Evolutionary conservation across 2,113 vertebrate species (phyloP).

Genomic region (Propithecus coquereli): DNA sequence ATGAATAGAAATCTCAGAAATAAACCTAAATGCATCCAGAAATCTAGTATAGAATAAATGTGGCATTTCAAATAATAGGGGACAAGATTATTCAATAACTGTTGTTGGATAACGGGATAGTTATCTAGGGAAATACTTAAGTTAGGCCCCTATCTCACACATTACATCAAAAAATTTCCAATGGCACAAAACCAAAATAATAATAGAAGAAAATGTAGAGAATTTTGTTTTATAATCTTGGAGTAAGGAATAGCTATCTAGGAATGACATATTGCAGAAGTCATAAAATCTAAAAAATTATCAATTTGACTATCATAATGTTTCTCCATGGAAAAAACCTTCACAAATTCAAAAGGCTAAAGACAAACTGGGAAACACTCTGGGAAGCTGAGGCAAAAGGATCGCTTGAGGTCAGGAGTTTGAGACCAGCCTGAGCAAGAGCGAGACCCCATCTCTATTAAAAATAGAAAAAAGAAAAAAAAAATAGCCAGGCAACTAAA

Average conservation of each 20-base stretch:
- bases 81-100: neutral
- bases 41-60: conserved; percentile 15
- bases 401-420: no score
- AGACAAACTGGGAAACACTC: neutral
- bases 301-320: conserved; percentile 7
- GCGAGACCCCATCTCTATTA: no score
- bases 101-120: neutral
- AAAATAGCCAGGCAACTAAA: no score
- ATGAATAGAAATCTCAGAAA: conserved; percentile 4
- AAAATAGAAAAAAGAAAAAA: no score
- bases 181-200: conserved; percentile 27
- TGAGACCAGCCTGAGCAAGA: no score
- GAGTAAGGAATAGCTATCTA: conserved; percentile 20
- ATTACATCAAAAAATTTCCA: conserved; percentile 19
- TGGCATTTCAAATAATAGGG: neutral
- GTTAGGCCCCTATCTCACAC: neutral
- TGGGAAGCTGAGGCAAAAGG: no score
- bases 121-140: neutral
- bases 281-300: conserved; percentile 29
- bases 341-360: conserved; percentile 38
- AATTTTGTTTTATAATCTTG: conserved; percentile 48
- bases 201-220: conserved; percentile 2
- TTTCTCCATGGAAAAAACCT: conserved; percentile 27
- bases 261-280: neutral
- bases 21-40: neutral